Evolutionary conservation across 2,113 vertebrate species (phyloP), one percentile per base, ranked within the genome.

Genomic region (Hippotragus niger): DNA sequence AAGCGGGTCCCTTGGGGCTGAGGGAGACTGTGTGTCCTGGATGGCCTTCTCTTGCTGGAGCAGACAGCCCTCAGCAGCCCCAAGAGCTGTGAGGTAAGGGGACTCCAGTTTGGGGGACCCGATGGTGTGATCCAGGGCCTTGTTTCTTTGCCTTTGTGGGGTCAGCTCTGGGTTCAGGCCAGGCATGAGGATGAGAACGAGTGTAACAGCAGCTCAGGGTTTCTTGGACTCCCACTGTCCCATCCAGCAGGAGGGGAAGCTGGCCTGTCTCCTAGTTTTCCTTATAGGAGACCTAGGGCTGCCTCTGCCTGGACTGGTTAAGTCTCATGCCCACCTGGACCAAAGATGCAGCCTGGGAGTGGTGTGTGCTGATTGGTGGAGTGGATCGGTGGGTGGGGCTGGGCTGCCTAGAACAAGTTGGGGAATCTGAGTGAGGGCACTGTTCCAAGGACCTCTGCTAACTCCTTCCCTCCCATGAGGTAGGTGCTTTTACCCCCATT

Each of bases 361-460:
- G 15, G 57, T 2, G 0, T 45, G 62, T 29, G 36, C 80, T 53
- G 16, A 55, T 6, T 50, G 91, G 53, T 50, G 33, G 84, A 47
- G 2, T n/a, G 58, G 55, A 15, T 33, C 16, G 6, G 33, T 47
- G 92, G 36, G 7, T 43, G 15, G 67, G 91, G 31, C 43, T 12
- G 17, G 23, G 92, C 52, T 21, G 8, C 40, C 23, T 23, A 14
- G 64, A 74, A 55, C 40, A 45, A 14, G 40, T 3, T 5, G 3
- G 2, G 43, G 47, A 15, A 6, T 78, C 1, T 0, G 4, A 14
- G 47, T 33, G 17, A 52, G 58, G 25, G 78, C 6, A 5, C 50
- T 21, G 14, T 50, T 21, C 25, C 25, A 8, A 50, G 17, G 15
- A 11, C 27, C 36, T 50, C 12, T 64, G 36, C 80, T 78, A n/a